These are phyloP conservation scores for Drusus annulatus DNA, from an alignment of 1,140 invertebrate genomes.

Conservation along the genomic window DNA sequence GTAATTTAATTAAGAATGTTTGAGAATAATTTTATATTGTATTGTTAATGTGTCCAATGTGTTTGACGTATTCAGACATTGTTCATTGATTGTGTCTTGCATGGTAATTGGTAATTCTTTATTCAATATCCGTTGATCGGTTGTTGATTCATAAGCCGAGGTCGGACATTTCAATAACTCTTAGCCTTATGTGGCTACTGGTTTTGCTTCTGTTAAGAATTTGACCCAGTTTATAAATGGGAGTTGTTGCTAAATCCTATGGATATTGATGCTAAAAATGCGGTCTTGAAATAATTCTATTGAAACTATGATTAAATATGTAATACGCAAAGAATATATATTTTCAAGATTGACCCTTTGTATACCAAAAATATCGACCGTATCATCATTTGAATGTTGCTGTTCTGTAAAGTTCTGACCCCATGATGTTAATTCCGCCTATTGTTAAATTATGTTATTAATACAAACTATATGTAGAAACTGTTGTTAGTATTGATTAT, in stretches of 20 bases:
- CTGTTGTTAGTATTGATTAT: too few species aligned
- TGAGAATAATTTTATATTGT: slow-evolving; percentile 15
- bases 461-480: too few species aligned
- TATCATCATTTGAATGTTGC: too few species aligned
- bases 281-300: too few species aligned
- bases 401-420: too few species aligned
- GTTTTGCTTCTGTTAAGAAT: neutral
- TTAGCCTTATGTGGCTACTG: neutral
- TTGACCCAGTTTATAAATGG: neutral
- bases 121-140: neutral
- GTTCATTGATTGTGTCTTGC: slow-evolving; percentile 12
- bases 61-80: neutral
- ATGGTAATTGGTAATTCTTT: slow-evolving; percentile 4
- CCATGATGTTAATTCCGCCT: too few species aligned
- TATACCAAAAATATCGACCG: too few species aligned
- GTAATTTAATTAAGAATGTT: neutral
- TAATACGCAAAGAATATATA: too few species aligned
- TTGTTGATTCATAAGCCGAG: slow-evolving; percentile 9
- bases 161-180: neutral
- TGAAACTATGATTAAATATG: too few species aligned
- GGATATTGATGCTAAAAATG: neutral
- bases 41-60: neutral
- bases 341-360: too few species aligned
- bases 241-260: neutral
- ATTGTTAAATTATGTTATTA: too few species aligned